phyloP scores from a whole-genome alignment of 2,888 invertebrate species.

The Octonoba sinensis region DNA sequence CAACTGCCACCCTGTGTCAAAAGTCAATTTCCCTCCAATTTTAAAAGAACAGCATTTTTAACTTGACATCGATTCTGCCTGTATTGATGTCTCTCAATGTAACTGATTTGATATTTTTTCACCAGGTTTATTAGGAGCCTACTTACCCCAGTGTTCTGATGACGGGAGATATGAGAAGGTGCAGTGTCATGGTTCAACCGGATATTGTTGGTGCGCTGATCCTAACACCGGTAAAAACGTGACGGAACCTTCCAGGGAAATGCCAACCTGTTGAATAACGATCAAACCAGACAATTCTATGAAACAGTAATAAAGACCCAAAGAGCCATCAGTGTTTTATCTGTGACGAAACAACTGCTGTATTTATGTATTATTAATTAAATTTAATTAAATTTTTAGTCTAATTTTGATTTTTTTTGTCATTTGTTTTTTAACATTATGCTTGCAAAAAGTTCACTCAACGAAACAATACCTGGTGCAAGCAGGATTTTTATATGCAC shows the following conservation, averaged over 20 bases:
- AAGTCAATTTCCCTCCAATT: background rate
- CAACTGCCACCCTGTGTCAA: background rate
- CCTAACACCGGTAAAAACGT: conserved; percentile 13
- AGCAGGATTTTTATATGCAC: too few relatives aligned
- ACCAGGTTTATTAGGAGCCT: conserved; percentile 23
- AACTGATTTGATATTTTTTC: background rate
- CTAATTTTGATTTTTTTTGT: too few relatives aligned
- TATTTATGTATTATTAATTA: too few relatives aligned
- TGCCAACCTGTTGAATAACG: background rate
- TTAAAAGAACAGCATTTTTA: background rate
- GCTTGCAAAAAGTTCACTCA: too few relatives aligned
- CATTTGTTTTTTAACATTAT: too few relatives aligned
- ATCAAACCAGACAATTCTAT: too few relatives aligned
- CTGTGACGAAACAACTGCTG: too few relatives aligned
- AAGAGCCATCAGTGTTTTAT: too few relatives aligned
- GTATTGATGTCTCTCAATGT: background rate
- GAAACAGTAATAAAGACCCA: too few relatives aligned
- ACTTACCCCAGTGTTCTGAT: conserved; percentile 31
- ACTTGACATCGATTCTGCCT: background rate
- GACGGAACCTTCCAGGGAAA: conserved; percentile 7
- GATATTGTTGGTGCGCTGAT: conserved; percentile 42
- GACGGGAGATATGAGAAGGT: conserved; percentile 37
- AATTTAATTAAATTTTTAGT: too few relatives aligned
- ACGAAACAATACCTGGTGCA: too few relatives aligned
- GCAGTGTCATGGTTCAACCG: conserved; percentile 33